Percentiles rank a stretch among this genome's conserved stretches.
These are phyloP conservation scores for Axis porcinus DNA, from an alignment of 2,113 vertebrate genomes.

Conservation along the genomic window DNA sequence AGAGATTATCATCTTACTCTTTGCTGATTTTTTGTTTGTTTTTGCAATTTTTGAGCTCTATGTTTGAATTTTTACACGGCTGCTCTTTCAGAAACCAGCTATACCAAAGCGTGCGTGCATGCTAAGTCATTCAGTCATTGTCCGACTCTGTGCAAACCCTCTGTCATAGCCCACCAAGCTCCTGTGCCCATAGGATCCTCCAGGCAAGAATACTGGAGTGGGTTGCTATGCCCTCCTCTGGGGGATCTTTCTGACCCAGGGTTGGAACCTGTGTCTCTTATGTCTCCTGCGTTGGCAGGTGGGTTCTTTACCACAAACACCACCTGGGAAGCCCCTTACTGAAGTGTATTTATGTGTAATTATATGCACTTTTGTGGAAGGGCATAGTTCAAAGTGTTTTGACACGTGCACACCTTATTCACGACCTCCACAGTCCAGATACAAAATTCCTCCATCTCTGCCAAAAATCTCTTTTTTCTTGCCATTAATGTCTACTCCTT, in stretches of 20 bases:
- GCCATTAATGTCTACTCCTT: background rate
- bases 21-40: background rate
- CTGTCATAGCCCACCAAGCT: background rate
- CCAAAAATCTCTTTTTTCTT: background rate
- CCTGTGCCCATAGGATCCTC: background rate
- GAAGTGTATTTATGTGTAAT: background rate
- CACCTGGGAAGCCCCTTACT: background rate
- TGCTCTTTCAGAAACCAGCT: background rate
- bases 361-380: background rate
- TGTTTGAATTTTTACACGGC: background rate
- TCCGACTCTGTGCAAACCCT: background rate
- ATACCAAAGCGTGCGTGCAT: fast-evolving
- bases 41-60: background rate
- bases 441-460: background rate
- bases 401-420: background rate
- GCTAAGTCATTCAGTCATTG: fast-evolving
- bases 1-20: background rate
- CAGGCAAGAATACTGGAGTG: background rate
- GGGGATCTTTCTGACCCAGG: background rate
- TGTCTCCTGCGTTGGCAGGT: fast-evolving
- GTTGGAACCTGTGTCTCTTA: background rate
- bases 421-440: background rate
- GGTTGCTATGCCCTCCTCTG: background rate
- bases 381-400: background rate
- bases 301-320: background rate